Percentiles rank a stretch among this genome's conserved stretches.
These are phyloP conservation scores for Hucho hucho DNA, from an alignment of 2,113 vertebrate genomes.

Conservation along the genomic window DNA sequence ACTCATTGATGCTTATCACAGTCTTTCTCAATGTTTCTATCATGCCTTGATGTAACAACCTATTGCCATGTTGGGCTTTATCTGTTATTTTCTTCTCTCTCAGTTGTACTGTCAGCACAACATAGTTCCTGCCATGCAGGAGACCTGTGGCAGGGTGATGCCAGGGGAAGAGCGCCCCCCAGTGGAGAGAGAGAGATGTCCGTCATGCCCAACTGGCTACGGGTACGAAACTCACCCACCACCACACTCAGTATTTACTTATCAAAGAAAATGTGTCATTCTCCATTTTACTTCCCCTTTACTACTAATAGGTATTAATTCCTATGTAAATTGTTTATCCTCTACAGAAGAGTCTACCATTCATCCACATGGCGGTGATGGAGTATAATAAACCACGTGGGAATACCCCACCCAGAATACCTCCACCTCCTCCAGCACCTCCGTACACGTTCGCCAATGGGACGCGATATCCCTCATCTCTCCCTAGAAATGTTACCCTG, in stretches of 20 bases:
- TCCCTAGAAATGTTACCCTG: slow-evolving; percentile 78
- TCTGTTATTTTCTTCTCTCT: slow-evolving; percentile 4
- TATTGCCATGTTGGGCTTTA: too few species aligned
- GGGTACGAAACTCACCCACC: slow-evolving; percentile 68
- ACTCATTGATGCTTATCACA: background rate
- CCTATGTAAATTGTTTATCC: slow-evolving; percentile 16
- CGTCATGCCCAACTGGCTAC: slow-evolving; percentile 84
- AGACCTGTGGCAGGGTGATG: slow-evolving; percentile 76
- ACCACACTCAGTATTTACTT: background rate
- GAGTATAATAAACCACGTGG: slow-evolving; percentile 12
- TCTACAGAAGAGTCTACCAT: slow-evolving; percentile 83
- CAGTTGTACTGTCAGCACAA: slow-evolving; percentile 63
- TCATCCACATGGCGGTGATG: slow-evolving; percentile 73
- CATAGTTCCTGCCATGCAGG: slow-evolving; percentile 67
- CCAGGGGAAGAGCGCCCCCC: slow-evolving; percentile 78
- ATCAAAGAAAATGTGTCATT: too few species aligned
- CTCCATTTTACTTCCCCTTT: too few species aligned
- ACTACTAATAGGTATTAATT: too few species aligned
- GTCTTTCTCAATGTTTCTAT: background rate
- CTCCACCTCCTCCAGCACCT: background rate
- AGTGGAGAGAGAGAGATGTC: slow-evolving; percentile 77
- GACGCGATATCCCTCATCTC: slow-evolving; percentile 72
- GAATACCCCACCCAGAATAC: background rate
- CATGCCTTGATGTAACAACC: too few species aligned
- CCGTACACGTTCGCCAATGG: slow-evolving; percentile 31